phyloP scores from a whole-genome alignment of 2,888 invertebrate species.

The Agonopterix heracliana region DNA sequence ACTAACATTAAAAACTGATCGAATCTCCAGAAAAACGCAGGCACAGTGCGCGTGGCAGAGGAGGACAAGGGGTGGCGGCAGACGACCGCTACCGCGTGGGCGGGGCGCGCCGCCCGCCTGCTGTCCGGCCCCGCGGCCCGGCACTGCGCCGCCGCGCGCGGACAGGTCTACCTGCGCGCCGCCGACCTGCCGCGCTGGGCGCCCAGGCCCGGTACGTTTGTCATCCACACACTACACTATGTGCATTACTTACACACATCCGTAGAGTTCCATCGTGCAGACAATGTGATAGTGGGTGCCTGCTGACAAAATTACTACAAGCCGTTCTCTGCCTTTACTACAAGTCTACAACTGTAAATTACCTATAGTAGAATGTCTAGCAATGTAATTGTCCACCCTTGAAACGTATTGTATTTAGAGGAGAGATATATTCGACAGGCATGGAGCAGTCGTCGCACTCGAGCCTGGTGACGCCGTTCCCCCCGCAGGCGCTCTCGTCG shows the following conservation, averaged over 20 bases:
- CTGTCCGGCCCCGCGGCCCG: conserved; percentile 78
- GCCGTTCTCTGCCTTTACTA: no score
- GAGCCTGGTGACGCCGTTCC: conserved; percentile 83
- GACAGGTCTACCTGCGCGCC: conserved; percentile 85
- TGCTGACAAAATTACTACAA: no score
- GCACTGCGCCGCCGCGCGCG: conserved; percentile 86
- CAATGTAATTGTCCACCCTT: no score
- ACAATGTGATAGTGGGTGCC: no score
- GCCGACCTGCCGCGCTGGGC: conserved; percentile 89
- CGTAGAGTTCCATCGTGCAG: no score
- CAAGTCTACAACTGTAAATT: no score
- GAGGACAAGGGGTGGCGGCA: conserved; percentile 91
- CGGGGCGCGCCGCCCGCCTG: conserved; percentile 80
- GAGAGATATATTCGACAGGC: conserved; percentile 56
- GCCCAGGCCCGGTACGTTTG: conserved; percentile 80
- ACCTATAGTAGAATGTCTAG: no score
- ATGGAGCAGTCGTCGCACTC: conserved; percentile 83
- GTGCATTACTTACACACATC: no score
- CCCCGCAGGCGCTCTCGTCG: conserved; percentile 61
- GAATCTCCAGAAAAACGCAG: conserved; percentile 80
- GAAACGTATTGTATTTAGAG: no score
- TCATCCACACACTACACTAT: background rate
- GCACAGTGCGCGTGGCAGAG: conserved; percentile 91
- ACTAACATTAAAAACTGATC: background rate
- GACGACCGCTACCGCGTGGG: conserved; percentile 88